Conservation (phyloP, 1,140 invertebrate species). For the Parapsyche elsis region DNA sequence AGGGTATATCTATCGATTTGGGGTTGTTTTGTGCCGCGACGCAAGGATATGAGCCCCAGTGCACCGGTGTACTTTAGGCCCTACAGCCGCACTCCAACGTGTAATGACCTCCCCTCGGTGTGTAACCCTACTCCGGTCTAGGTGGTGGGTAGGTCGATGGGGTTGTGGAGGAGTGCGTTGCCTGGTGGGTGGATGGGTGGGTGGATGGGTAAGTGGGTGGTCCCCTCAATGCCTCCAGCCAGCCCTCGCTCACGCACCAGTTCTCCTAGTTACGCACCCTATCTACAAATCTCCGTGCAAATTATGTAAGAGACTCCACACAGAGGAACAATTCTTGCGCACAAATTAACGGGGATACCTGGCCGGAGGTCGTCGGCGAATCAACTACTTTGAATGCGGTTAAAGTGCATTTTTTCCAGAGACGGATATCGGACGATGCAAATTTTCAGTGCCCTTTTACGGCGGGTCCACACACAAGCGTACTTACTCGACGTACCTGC, state of each 20-base stretch:
- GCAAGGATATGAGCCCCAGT: conserved; percentile 34
- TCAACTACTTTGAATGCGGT: no score
- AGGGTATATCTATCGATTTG: conserved; percentile 36
- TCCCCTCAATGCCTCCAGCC: background rate
- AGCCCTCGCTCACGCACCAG: conserved; percentile 38
- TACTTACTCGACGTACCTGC: no score
- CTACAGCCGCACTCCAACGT: conserved; percentile 44
- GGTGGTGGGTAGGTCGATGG: background rate
- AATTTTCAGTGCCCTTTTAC: no score
- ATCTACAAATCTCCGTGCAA: conserved; percentile 41
- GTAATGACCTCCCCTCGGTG: conserved; percentile 39
- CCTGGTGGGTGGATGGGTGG: background rate
- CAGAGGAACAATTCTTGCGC: conserved; percentile 8
- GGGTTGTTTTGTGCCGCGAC: conserved; percentile 1
- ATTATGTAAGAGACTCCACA: conserved; percentile 21
- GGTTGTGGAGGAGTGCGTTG: background rate
- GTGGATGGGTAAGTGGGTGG: background rate
- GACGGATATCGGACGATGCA: no score
- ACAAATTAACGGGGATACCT: conserved; percentile 35
- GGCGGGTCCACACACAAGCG: no score
- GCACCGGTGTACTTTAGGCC: conserved; percentile 38
- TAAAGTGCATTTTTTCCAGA: no score
- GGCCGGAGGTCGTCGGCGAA: no score
- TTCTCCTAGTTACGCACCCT: conserved; percentile 44
- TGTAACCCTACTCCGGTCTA: conserved; percentile 24